These are phyloP conservation scores for Trachelus stipa DNA, from an alignment of 2,888 invertebrate genomes.

Conservation along the genomic window DNA sequence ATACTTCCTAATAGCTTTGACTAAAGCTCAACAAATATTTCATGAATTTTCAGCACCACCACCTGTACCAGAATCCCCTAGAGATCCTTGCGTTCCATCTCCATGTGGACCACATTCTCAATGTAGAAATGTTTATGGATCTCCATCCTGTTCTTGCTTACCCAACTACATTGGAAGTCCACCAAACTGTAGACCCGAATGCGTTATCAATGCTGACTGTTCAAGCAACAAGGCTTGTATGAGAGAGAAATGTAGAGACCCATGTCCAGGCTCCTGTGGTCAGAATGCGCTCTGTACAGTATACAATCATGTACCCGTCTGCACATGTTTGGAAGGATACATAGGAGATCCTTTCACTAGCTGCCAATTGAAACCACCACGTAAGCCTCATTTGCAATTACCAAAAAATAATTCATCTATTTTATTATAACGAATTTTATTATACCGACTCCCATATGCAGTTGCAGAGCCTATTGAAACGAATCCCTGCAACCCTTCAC, in stretches of 20 bases:
- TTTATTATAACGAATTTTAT: neutral
- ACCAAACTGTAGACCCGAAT: constrained; percentile 62
- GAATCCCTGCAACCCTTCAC: constrained; percentile 71
- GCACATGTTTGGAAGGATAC: constrained; percentile 61
- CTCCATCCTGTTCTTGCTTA: constrained; percentile 54
- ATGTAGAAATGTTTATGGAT: constrained; percentile 53
- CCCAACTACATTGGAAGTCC: constrained; percentile 57
- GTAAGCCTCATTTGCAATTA: constrained; percentile 35
- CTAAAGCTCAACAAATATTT: neutral
- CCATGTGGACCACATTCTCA: constrained; percentile 64
- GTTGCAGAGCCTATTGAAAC: constrained; percentile 54
- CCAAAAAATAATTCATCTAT: neutral
- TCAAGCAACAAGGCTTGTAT: constrained; percentile 54
- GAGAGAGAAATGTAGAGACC: constrained; percentile 61
- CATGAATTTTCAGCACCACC: constrained; percentile 7
- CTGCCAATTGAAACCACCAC: constrained; percentile 48
- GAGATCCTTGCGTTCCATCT: constrained; percentile 58
- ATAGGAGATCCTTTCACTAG: constrained; percentile 64
- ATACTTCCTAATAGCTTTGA: neutral
- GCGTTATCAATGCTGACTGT: constrained; percentile 58
- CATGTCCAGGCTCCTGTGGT: constrained; percentile 65
- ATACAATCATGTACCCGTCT: constrained; percentile 60
- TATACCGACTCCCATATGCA: neutral
- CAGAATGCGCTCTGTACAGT: constrained; percentile 61
- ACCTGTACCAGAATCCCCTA: constrained; percentile 36